Evolutionary conservation across 1,140 invertebrate genomes (phyloP).

Genomic region (Ostrea denselamellosa): DNA sequence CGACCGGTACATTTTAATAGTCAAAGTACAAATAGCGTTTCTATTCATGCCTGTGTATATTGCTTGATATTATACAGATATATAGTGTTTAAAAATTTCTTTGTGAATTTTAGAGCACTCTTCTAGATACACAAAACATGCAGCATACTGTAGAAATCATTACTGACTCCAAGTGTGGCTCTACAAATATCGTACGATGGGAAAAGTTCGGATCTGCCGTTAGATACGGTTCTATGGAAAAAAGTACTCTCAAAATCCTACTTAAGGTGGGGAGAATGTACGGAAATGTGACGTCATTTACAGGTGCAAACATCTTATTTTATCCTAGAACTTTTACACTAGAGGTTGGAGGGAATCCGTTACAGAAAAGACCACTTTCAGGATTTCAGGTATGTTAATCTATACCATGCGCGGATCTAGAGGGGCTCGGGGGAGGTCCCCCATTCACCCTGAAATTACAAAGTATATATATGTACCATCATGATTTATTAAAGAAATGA

Average conservation of each 20-base stretch:
- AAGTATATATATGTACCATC: too few species aligned
- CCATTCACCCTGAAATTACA: too few species aligned
- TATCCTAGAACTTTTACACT: neutral
- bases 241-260: neutral
- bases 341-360: neutral
- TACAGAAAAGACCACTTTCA: neutral
- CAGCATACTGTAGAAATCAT: neutral
- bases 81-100: too few species aligned
- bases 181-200: neutral
- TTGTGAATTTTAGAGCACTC: too few species aligned
- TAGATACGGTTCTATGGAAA: neutral
- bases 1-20: too few species aligned
- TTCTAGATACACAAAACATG: neutral
- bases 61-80: too few species aligned
- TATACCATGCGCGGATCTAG: too few species aligned
- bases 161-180: neutral
- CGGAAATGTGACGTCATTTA: neutral
- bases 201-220: neutral
- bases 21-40: too few species aligned
- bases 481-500: too few species aligned
- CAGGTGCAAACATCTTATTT: neutral
- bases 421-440: too few species aligned
- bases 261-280: neutral
- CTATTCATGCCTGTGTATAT: too few species aligned
- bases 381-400: neutral